phyloP scores from a whole-genome alignment of 1,140 invertebrate species.

The Neuroterus valhalla region DNA sequence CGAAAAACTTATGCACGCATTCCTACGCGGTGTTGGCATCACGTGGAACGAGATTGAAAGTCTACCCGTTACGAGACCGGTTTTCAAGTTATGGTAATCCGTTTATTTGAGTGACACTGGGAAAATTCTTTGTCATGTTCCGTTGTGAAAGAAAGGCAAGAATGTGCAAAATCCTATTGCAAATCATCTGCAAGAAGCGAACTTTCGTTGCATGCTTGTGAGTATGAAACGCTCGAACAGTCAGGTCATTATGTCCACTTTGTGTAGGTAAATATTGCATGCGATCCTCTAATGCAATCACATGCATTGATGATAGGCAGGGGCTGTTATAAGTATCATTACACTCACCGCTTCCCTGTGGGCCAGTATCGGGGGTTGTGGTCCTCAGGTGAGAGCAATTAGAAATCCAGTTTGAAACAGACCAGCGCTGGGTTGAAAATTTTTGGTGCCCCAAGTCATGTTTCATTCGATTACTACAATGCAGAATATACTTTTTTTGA shows the following conservation, averaged over 20 bases:
- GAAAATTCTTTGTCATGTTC: slow-evolving; percentile 14
- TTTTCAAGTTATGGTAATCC: slow-evolving; percentile 27
- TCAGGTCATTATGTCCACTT: neutral
- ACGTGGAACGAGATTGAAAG: slow-evolving; percentile 30
- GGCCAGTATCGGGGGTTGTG: no score
- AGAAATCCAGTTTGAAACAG: no score
- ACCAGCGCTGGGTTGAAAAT: no score
- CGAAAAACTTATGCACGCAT: slow-evolving; percentile 30
- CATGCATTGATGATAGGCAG: no score
- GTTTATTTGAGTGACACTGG: slow-evolving; percentile 28
- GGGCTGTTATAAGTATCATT: no score
- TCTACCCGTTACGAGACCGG: slow-evolving; percentile 26
- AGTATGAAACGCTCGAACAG: neutral
- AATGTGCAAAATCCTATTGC: slow-evolving; percentile 19
- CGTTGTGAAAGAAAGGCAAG: slow-evolving; percentile 24
- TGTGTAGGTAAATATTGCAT: no score
- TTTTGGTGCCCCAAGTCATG: no score
- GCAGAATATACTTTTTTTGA: no score
- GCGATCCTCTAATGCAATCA: no score
- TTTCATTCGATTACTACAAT: no score
- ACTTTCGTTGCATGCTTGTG: neutral
- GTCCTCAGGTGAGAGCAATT: no score
- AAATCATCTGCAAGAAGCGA: slow-evolving; percentile 10
- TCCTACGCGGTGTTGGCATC: slow-evolving; percentile 19
- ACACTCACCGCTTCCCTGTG: no score